phyloP scores from a whole-genome alignment of 2,113 vertebrate genomes.

The Rhodinocichla rosea region DNA sequence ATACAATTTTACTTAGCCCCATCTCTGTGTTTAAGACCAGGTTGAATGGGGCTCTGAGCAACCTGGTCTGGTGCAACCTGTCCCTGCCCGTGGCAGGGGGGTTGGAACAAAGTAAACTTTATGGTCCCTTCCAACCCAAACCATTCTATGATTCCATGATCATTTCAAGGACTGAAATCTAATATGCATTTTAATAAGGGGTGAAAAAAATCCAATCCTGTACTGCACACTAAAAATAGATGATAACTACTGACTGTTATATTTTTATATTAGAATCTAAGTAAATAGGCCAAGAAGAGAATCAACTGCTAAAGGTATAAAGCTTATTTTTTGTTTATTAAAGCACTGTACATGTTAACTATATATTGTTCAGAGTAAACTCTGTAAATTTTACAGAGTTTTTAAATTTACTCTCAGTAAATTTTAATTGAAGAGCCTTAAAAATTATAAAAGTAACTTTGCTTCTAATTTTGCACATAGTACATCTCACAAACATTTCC shows the following conservation, averaged over 20 bases:
- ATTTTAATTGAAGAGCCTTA: neutral
- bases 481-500: neutral
- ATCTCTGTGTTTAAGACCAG: neutral
- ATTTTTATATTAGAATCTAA: neutral
- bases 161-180: neutral
- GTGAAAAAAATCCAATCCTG: neutral
- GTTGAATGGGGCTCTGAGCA: neutral
- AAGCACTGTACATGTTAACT: neutral
- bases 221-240: neutral
- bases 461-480: neutral
- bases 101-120: neutral
- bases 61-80: neutral
- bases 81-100: rapidly evolving
- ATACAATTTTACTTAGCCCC: neutral
- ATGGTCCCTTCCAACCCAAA: neutral
- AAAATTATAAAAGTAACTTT: neutral
- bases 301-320: neutral
- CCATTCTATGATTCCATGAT: neutral
- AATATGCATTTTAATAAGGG: neutral
- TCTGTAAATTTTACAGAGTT: neutral
- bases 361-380: neutral
- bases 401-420: neutral
- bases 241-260: neutral
- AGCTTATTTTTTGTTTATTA: neutral
- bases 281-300: neutral